Conservation (phyloP, 2,113 vertebrate genomes). For the Marmota monax region DNA sequence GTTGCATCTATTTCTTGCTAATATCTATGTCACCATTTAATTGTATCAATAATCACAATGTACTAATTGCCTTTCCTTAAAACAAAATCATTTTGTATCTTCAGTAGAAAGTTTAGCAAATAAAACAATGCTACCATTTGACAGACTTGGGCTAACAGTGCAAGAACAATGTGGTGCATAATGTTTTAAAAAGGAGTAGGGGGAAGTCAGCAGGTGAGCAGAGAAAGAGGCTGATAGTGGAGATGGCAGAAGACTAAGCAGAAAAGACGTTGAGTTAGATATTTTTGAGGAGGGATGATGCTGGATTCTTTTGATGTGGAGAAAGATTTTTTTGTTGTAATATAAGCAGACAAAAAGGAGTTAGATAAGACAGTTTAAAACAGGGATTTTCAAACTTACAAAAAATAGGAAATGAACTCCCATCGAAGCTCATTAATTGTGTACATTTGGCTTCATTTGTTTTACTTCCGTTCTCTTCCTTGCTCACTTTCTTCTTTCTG, state of each 20-base stretch:
- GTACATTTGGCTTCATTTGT: background rate
- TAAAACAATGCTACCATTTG: background rate
- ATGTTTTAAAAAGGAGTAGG: background rate
- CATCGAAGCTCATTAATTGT: background rate
- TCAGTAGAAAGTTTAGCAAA: background rate
- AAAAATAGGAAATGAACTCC: background rate
- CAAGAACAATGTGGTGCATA: background rate
- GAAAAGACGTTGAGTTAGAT: background rate
- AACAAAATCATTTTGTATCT: background rate
- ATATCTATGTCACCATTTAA: background rate
- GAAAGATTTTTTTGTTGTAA: slow-evolving; percentile 28
- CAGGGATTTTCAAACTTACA: background rate
- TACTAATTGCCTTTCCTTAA: background rate
- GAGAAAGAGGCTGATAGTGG: background rate
- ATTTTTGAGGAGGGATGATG: background rate
- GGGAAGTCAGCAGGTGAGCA: background rate
- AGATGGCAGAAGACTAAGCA: background rate
- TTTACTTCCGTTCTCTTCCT: background rate
- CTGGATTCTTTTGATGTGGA: background rate
- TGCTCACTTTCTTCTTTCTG: background rate
- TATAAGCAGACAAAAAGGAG: background rate
- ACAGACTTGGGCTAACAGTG: background rate
- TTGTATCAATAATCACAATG: background rate
- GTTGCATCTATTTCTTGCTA: background rate
- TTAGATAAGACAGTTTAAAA: background rate